A percentile compares a stretch with the other conserved stretches of the same genome.
phyloP scores from a whole-genome alignment of 23 tunicate species.

The Diplosoma virens region DNA sequence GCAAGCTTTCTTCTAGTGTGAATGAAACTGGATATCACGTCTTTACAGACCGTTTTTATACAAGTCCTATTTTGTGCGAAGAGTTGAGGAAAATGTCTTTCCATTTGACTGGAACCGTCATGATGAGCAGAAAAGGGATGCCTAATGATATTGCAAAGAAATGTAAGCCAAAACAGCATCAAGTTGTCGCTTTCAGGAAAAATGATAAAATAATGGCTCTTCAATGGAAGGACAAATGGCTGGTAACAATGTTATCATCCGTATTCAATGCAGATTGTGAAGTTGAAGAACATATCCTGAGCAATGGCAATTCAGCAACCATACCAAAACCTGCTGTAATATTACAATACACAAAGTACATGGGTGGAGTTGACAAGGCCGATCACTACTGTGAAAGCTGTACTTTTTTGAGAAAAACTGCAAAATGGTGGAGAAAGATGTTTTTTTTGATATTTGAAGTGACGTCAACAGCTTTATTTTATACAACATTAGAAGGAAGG shows the following conservation, averaged over 20 bases:
- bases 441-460: no score
- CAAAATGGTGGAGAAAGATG: no score
- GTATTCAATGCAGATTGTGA: neutral
- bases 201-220: slow-evolving; percentile 16
- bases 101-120: no score
- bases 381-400: no score
- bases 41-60: slow-evolving; percentile 24
- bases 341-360: slow-evolving; percentile 4
- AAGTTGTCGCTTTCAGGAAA: slow-evolving; percentile 19
- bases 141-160: neutral
- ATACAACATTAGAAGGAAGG: no score
- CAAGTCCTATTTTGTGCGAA: slow-evolving; percentile 25
- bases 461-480: no score
- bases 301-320: no score
- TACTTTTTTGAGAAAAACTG: no score
- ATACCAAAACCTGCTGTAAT: slow-evolving; percentile 12
- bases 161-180: slow-evolving; percentile 18
- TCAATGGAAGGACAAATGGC: slow-evolving; percentile 21
- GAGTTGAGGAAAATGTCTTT: no score
- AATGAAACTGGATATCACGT: slow-evolving; percentile 18
- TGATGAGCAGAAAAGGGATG: slow-evolving; percentile 28
- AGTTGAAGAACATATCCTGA: no score
- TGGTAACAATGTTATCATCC: slow-evolving; percentile 21
- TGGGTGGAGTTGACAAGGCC: no score
- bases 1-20: slow-evolving; percentile 10